A percentile compares a stretch with the other conserved stretches of the same genome.
Evolutionary conservation across 1,140 invertebrate species (phyloP).

Genomic region (Periplaneta americana): DNA sequence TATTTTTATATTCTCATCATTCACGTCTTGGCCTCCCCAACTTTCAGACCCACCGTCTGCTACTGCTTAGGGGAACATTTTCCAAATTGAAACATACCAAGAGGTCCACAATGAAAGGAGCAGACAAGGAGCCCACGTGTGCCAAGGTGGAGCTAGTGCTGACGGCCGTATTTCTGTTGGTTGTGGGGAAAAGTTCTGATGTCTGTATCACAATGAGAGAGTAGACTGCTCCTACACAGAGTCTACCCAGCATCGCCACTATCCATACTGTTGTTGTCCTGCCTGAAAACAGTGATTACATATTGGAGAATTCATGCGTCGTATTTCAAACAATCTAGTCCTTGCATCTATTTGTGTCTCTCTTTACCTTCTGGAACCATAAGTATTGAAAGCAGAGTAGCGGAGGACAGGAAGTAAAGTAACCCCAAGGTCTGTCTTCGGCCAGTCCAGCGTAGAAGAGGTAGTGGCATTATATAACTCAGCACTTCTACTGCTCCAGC

Average conservation of each 20-base stretch:
- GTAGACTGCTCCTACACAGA: conserved; percentile 54
- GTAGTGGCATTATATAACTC: conserved; percentile 41
- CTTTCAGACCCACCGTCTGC: too few relatives aligned
- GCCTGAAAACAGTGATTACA: not conserved
- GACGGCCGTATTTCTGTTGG: conserved; percentile 51
- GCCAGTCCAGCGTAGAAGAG: conserved; percentile 38
- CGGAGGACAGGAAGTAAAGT: conserved; percentile 38
- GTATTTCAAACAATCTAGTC: too few relatives aligned
- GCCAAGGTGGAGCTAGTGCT: conserved; percentile 53
- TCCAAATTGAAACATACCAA: too few relatives aligned
- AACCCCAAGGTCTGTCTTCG: conserved; percentile 35
- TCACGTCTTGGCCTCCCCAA: too few relatives aligned
- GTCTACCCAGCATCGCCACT: conserved; percentile 53
- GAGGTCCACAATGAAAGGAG: conserved; percentile 54
- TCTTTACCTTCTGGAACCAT: conserved; percentile 32
- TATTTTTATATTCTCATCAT: too few relatives aligned
- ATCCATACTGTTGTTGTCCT: too few relatives aligned
- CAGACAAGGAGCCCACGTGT: conserved; percentile 52
- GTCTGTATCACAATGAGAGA: conserved; percentile 54
- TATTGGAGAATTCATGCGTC: too few relatives aligned
- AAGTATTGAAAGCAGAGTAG: conserved; percentile 39
- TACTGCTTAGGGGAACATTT: too few relatives aligned
- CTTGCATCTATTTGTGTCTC: too few relatives aligned
- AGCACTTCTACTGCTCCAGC: conserved; percentile 45
- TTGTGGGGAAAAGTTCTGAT: conserved; percentile 39